Percentiles rank a stretch among this genome's conserved stretches.
Conservation (phyloP, 2,797 vertebrate genomes). For the Lepidocolaptes lacrymiger region DNA sequence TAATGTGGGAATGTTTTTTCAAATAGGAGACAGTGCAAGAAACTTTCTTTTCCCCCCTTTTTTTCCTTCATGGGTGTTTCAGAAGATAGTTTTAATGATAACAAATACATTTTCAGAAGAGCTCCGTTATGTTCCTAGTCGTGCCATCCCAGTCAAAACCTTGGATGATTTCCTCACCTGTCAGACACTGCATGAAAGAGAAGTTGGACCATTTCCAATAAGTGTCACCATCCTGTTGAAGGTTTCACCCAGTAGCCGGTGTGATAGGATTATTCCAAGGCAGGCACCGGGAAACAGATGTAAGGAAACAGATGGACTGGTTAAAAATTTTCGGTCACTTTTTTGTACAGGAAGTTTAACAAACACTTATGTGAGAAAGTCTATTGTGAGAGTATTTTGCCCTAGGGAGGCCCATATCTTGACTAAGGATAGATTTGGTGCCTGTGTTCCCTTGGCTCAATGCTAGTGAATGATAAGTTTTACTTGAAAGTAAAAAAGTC, state of each 20-base stretch:
- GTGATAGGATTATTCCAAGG: background rate
- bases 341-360: background rate
- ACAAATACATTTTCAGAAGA: background rate
- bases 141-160: background rate
- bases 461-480: background rate
- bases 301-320: constrained; percentile 21
- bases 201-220: background rate
- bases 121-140: background rate
- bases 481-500: background rate
- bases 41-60: background rate
- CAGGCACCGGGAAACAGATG: background rate
- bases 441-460: fast-evolving
- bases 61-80: background rate
- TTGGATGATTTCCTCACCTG: background rate
- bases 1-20: background rate
- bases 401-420: background rate
- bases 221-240: background rate
- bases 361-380: background rate
- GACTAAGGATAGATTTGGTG: background rate
- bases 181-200: background rate
- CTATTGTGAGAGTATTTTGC: background rate
- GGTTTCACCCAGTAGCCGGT: background rate
- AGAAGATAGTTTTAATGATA: background rate
- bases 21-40: background rate
- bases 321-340: background rate